These are phyloP conservation scores for Protobothrops mucrosquamatus DNA, from an alignment of 2,113 vertebrate genomes.

Conservation along the genomic window DNA sequence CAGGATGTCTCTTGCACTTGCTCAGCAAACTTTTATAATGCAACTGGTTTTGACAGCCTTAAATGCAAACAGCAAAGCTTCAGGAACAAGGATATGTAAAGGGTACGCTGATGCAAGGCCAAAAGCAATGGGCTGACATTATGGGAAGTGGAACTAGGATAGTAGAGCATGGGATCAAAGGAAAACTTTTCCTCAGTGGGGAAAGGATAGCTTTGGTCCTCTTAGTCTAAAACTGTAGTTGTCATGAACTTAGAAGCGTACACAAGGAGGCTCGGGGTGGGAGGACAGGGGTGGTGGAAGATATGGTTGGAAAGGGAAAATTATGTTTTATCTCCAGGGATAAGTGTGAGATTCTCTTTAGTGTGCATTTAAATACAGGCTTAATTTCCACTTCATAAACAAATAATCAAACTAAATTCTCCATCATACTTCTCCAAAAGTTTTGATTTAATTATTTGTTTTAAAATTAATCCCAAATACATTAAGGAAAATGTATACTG, in stretches of 20 bases:
- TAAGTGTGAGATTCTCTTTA: not conserved
- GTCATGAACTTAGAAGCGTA: not conserved
- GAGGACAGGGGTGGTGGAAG: not conserved
- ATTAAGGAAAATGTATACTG: not conserved
- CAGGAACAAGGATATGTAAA: conserved; percentile 51
- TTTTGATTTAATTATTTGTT: not conserved
- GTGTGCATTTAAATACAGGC: not conserved
- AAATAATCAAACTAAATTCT: not conserved
- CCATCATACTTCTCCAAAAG: not conserved
- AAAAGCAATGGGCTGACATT: conserved; percentile 40
- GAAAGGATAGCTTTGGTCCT: not conserved
- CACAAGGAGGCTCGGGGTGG: too few relatives aligned
- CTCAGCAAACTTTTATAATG: conserved; percentile 47
- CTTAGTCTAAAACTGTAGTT: not conserved
- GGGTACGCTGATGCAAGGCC: conserved; percentile 45
- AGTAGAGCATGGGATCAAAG: not conserved
- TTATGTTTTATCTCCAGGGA: not conserved
- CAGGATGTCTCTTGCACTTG: conserved; percentile 52
- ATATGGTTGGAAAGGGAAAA: not conserved
- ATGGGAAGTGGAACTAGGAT: not conserved
- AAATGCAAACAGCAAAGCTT: conserved; percentile 51
- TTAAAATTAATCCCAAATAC: not conserved
- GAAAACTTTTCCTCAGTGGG: not conserved
- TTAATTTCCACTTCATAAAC: not conserved
- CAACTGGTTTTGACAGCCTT: conserved; percentile 51